These are phyloP conservation scores for Chelonia mydas DNA, from an alignment of 2,797 vertebrate genomes.

Conservation along the genomic window DNA sequence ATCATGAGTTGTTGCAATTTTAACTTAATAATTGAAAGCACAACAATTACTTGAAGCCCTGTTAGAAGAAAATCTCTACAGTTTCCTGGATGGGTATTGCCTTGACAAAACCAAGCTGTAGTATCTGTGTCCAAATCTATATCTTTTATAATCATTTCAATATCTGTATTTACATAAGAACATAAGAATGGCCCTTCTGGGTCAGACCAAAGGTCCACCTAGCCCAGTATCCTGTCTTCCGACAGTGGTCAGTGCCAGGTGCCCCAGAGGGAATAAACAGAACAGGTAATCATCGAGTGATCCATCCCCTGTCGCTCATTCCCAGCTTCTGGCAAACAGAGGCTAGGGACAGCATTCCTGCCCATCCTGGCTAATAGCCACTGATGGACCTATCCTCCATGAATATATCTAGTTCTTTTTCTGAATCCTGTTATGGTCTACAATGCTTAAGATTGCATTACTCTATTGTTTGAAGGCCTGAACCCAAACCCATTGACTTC, in stretches of 20 bases:
- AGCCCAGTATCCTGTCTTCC: too few species aligned
- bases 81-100: accelerated
- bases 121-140: neutral
- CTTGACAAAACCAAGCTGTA: accelerated
- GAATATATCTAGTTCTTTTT: too few species aligned
- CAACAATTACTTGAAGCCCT: neutral
- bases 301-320: too few species aligned
- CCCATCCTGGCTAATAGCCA: too few species aligned
- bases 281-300: too few species aligned
- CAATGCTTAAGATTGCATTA: neutral
- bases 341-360: too few species aligned
- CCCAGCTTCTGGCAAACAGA: too few species aligned
- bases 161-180: neutral
- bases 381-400: too few species aligned
- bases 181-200: too few species aligned
- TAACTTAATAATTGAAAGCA: neutral
- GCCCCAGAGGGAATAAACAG: too few species aligned
- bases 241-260: too few species aligned
- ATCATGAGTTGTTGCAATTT: neutral
- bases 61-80: neutral
- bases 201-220: too few species aligned
- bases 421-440: neutral
- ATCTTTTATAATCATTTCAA: neutral
- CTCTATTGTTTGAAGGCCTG: neutral
- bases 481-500: neutral